Percentiles rank a stretch among this genome's conserved stretches.
These are phyloP conservation scores for Antheraea pernyi DNA, from an alignment of 1,140 invertebrate species.

Conservation along the genomic window DNA sequence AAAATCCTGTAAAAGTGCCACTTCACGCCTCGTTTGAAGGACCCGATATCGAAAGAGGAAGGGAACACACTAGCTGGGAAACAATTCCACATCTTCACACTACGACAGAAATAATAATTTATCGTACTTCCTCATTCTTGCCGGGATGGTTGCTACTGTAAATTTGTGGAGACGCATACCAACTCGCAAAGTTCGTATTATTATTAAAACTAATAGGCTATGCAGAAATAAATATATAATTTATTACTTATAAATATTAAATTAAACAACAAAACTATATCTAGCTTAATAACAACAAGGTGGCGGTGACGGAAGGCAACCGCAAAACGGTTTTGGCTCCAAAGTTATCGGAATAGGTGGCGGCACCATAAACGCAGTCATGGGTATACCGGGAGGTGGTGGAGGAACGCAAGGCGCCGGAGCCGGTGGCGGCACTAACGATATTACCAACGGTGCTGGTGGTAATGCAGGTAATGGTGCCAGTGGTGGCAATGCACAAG, in stretches of 20 bases:
- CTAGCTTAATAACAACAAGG: conserved; percentile 30
- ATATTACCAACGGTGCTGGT: conserved; percentile 16
- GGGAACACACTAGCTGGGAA: no score
- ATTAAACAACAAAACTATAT: not conserved
- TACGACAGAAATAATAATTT: no score
- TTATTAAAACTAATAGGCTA: no score
- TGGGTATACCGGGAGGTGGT: conserved; percentile 46
- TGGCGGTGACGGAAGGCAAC: conserved; percentile 21
- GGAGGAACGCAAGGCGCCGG: conserved; percentile 29
- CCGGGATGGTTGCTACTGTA: no score
- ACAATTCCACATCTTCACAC: no score
- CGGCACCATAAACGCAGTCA: conserved; percentile 59
- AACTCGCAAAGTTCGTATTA: no score
- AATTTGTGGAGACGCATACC: no score
- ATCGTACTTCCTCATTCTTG: no score
- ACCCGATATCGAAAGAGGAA: no score
- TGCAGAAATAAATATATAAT: conserved; percentile 13
- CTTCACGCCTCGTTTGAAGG: no score
- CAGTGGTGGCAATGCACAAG: conserved; percentile 18
- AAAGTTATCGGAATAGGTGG: conserved; percentile 54
- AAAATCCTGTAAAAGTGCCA: no score
- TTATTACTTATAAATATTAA: conserved; percentile 5
- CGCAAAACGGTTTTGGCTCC: conserved; percentile 52
- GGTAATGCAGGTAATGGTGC: conserved; percentile 27
- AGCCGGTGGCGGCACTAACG: conserved; percentile 15